These are phyloP conservation scores for Drosophila pandora DNA, from an alignment of 1,140 invertebrate species.

Conservation along the genomic window DNA sequence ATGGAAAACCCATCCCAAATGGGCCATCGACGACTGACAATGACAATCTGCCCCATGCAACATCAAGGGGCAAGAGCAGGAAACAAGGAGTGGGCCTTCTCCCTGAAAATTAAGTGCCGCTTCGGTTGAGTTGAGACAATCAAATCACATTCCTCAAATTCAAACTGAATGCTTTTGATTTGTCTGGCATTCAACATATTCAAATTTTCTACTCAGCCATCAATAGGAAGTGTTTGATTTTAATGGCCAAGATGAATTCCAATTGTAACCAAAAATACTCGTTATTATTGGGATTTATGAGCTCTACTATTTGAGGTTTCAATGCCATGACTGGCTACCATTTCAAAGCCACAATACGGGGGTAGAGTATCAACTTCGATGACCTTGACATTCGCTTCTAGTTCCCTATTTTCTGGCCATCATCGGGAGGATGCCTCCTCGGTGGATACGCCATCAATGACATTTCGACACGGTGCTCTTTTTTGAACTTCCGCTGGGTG, in stretches of 20 bases:
- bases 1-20: conserved; percentile 19
- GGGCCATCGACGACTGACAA: conserved; percentile 38
- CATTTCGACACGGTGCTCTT: conserved; percentile 16
- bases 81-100: conserved; percentile 13
- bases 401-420: conserved; percentile 10
- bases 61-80: conserved; percentile 5
- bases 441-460: conserved; percentile 45
- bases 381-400: conserved; percentile 40
- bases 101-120: conserved; percentile 19
- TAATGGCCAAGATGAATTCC: too few species aligned
- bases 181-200: conserved; percentile 6
- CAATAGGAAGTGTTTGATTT: not conserved
- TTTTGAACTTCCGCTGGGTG: conserved; percentile 36
- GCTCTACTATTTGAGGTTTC: not conserved
- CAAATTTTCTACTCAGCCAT: not conserved
- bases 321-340: not conserved
- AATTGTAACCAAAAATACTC: not conserved
- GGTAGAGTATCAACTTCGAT: conserved; percentile 16
- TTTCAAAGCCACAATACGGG: not conserved
- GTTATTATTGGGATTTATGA: not conserved
- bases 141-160: conserved; percentile 15
- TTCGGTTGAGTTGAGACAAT: conserved; percentile 7
- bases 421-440: conserved; percentile 1
- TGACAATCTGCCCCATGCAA: conserved; percentile 41
- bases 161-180: conserved; percentile 11